Evolutionary conservation across 2,113 vertebrate genomes (phyloP).

Genomic region (Illadopsis cleaveri): DNA sequence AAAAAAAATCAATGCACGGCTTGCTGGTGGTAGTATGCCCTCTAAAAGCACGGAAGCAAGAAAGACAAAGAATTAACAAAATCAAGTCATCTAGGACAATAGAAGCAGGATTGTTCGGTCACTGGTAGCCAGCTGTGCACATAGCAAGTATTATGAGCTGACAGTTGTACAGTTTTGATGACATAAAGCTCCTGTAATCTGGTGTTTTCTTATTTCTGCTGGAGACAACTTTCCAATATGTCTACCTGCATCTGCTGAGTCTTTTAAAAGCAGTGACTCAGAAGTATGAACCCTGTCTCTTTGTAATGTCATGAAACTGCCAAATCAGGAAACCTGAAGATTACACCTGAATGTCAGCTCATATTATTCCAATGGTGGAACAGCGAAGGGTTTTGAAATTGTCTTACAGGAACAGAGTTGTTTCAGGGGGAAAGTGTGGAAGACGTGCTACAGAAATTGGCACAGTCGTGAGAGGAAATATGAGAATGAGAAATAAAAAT

Average conservation of each 20-base stretch:
- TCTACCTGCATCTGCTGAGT: background rate
- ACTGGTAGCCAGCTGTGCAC: background rate
- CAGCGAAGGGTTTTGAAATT: background rate
- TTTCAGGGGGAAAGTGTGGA: background rate
- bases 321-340: background rate
- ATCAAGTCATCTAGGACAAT: background rate
- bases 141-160: background rate
- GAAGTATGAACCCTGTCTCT: background rate
- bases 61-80: background rate
- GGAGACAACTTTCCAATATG: constrained; percentile 3
- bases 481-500: background rate
- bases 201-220: background rate
- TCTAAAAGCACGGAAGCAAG: background rate
- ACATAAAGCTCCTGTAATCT: background rate
- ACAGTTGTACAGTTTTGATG: background rate
- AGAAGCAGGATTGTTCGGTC: background rate
- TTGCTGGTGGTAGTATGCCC: background rate
- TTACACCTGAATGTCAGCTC: background rate
- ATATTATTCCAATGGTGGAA: background rate
- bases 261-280: constrained; percentile 6
- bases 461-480: background rate
- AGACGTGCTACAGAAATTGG: background rate
- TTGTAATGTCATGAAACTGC: background rate
- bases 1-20: background rate
- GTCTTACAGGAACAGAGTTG: background rate